Evolutionary conservation across 2,888 invertebrate genomes (phyloP).

Genomic region (Danaus chrysippus): DNA sequence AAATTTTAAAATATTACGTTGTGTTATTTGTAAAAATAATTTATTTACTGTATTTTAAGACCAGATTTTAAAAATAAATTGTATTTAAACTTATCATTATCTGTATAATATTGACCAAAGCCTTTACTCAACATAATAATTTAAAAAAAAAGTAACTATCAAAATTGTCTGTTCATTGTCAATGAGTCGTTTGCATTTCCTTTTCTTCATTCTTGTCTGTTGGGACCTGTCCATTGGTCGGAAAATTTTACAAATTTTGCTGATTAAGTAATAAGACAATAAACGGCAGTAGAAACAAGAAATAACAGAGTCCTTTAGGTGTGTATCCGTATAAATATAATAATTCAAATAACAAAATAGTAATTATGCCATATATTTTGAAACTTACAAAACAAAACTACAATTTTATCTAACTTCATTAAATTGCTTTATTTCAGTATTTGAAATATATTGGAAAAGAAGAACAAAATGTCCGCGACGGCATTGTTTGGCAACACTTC

Average conservation of each 20-base stretch:
- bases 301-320: background rate
- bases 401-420: no score
- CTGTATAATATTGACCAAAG: background rate
- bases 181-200: background rate
- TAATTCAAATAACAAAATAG: background rate
- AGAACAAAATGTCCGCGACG: slow-evolving; percentile 80
- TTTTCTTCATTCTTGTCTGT: slow-evolving; percentile 1
- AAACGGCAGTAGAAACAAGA: background rate
- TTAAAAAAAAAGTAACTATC: background rate
- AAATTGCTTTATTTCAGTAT: no score
- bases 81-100: background rate
- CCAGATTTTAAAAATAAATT: no score
- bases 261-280: background rate
- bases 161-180: slow-evolving; percentile 6
- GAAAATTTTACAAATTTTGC: background rate
- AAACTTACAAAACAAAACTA: background rate
- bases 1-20: background rate
- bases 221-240: background rate
- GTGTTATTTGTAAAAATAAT: no score
- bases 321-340: background rate
- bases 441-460: background rate
- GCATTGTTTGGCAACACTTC: slow-evolving; percentile 88
- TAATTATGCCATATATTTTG: background rate
- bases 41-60: no score
- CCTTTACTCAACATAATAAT: background rate